Percentiles rank a stretch among this genome's conserved stretches.
Evolutionary conservation across 2,797 vertebrate species (phyloP).

Genomic region (Cottoperca gobio): DNA sequence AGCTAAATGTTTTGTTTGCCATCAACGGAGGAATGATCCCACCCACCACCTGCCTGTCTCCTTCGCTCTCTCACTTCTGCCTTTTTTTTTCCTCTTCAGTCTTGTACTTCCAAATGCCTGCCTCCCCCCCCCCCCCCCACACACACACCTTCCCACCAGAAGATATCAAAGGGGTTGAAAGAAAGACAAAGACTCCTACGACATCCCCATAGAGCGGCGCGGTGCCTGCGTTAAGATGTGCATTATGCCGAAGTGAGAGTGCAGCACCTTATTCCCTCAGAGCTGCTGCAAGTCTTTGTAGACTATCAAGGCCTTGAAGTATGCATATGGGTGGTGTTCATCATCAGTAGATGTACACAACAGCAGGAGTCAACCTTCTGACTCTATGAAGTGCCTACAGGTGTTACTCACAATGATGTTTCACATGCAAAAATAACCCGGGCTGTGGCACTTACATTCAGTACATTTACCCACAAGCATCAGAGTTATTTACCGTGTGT

Average conservation of each 20-base stretch:
- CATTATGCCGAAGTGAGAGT: conserved; percentile 59
- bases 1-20: conserved; percentile 33
- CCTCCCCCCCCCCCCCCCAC: neutral
- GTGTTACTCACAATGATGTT: conserved; percentile 48
- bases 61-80: conserved; percentile 14
- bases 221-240: conserved; percentile 55
- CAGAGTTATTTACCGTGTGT: conserved; percentile 31
- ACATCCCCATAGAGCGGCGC: conserved; percentile 48
- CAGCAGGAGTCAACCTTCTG: conserved; percentile 47
- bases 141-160: conserved; percentile 61
- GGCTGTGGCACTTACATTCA: neutral
- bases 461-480: conserved; percentile 34
- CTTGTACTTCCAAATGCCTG: conserved; percentile 39
- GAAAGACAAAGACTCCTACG: conserved; percentile 75
- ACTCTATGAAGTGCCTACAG: conserved; percentile 49
- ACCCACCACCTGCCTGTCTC: conserved; percentile 21
- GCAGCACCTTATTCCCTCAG: conserved; percentile 67
- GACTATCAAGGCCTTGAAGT: conserved; percentile 61
- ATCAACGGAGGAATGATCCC: conserved; percentile 33
- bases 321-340: conserved; percentile 52
- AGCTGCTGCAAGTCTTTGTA: conserved; percentile 66
- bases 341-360: conserved; percentile 59
- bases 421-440: conserved; percentile 50
- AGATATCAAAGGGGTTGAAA: conserved; percentile 71
- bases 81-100: neutral